Evolutionary conservation across 2,888 invertebrate genomes (phyloP).

Genomic region (Drosophila prostipennis): DNA sequence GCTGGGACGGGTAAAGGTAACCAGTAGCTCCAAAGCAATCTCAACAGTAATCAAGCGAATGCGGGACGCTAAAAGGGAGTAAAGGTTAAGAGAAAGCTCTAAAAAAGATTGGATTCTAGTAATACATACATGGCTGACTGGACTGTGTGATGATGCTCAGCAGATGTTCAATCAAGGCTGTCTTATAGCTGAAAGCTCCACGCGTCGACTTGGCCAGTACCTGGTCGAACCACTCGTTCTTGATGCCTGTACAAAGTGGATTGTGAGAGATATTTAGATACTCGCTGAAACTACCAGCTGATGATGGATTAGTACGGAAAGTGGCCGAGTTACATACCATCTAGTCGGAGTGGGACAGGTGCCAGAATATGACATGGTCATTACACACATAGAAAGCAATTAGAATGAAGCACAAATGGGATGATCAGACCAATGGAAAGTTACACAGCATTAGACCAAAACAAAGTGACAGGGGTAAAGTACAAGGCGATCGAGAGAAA

Average conservation of each 20-base stretch:
- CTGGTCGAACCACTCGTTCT: conserved; percentile 91
- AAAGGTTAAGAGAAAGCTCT: background rate
- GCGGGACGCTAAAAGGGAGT: conserved; percentile 87
- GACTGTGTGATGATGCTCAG: conserved; percentile 92
- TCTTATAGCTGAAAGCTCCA: conserved; percentile 90
- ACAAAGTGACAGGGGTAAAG: conserved; percentile 26
- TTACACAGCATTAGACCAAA: conserved; percentile 35
- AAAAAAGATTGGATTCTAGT: background rate
- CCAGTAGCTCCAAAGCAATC: conserved; percentile 91
- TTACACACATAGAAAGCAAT: conserved; percentile 60
- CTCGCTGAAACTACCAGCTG: too few species aligned
- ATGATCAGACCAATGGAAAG: conserved; percentile 32
- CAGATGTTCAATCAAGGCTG: conserved; percentile 91
- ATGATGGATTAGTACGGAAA: conserved; percentile 46
- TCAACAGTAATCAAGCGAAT: conserved; percentile 97
- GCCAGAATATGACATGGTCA: conserved; percentile 51
- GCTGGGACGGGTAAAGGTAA: conserved; percentile 86
- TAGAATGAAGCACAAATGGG: conserved; percentile 51
- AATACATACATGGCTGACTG: conserved; percentile 92
- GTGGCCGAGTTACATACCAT: conserved; percentile 77
- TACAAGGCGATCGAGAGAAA: background rate
- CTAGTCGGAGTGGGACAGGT: conserved; percentile 54
- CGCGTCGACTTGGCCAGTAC: conserved; percentile 88
- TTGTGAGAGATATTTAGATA: background rate
- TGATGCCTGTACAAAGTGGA: conserved; percentile 88